A percentile compares a stretch with the other conserved stretches of the same genome.
Conservation (phyloP, 1,140 invertebrate species). For the Holcopasites calliopsidis region DNA sequence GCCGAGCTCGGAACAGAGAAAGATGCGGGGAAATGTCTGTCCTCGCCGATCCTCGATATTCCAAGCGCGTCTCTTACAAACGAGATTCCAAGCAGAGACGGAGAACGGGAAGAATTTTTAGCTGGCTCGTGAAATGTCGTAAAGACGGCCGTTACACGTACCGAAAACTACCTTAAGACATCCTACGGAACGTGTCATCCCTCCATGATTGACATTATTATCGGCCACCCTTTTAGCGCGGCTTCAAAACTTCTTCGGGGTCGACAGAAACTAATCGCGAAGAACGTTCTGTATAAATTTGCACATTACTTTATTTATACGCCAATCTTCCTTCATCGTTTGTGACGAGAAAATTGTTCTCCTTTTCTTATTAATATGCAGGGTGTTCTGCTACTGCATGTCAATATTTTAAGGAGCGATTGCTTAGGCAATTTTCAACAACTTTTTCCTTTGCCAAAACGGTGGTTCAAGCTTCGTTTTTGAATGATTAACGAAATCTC, state of each 20-base stretch:
- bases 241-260: background rate
- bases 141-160: slow-evolving; percentile 59
- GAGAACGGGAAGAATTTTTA: slow-evolving; percentile 53
- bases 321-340: no score
- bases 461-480: no score
- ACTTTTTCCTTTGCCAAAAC: no score
- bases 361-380: no score
- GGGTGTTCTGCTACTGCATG: no score
- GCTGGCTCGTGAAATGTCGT: slow-evolving; percentile 50
- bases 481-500: no score
- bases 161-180: slow-evolving; percentile 44
- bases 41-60: slow-evolving; percentile 52
- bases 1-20: slow-evolving; percentile 2
- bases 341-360: no score
- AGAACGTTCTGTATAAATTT: background rate
- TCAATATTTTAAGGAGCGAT: no score
- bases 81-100: slow-evolving; percentile 55
- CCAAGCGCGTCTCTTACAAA: slow-evolving; percentile 57
- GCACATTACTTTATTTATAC: no score
- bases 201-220: slow-evolving; percentile 34
- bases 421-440: no score
- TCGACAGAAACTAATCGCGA: slow-evolving; percentile 2
- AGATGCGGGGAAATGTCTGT: slow-evolving; percentile 27
- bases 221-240: background rate
- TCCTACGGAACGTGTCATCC: slow-evolving; percentile 16